These are phyloP conservation scores for Lamprotornis superbus DNA, from an alignment of 2,113 vertebrate genomes.

Conservation along the genomic window DNA sequence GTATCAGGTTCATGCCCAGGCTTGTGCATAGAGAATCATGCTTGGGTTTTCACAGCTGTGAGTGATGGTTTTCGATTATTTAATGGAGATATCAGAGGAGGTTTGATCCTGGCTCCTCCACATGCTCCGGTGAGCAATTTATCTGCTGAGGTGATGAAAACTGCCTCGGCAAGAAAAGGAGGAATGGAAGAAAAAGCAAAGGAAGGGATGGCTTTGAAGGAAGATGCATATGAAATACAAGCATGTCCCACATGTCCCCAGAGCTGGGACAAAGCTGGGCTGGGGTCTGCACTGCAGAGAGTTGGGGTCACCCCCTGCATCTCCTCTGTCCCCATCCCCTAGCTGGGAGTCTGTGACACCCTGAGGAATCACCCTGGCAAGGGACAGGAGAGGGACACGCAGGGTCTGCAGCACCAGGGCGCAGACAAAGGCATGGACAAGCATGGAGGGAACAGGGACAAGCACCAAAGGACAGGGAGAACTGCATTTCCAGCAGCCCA, in stretches of 20 bases:
- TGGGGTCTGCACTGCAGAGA: background rate
- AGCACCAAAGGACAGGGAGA: fast-evolving
- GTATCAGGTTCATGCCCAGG: slow-evolving; percentile 17
- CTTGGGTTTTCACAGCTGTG: background rate
- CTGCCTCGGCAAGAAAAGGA: background rate
- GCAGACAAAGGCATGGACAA: background rate
- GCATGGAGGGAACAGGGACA: background rate
- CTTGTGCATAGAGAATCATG: background rate
- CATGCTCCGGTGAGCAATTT: fast-evolving
- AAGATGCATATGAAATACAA: fast-evolving
- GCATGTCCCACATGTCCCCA: fast-evolving
- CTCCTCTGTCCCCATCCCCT: fast-evolving
- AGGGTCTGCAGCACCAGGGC: background rate
- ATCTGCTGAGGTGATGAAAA: background rate
- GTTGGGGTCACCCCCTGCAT: fast-evolving
- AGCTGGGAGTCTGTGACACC: background rate
- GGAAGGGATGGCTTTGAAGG: background rate
- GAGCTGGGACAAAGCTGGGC: background rate
- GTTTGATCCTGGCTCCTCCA: background rate
- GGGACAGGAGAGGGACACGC: background rate
- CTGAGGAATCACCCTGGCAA: fast-evolving
- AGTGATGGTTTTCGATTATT: slow-evolving; percentile 5
- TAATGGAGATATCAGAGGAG: background rate
- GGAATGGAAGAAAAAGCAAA: background rate
- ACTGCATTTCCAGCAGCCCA: background rate